Conservation (phyloP, 1,140 invertebrate genomes). For the Camponotus pennsylvanicus region DNA sequence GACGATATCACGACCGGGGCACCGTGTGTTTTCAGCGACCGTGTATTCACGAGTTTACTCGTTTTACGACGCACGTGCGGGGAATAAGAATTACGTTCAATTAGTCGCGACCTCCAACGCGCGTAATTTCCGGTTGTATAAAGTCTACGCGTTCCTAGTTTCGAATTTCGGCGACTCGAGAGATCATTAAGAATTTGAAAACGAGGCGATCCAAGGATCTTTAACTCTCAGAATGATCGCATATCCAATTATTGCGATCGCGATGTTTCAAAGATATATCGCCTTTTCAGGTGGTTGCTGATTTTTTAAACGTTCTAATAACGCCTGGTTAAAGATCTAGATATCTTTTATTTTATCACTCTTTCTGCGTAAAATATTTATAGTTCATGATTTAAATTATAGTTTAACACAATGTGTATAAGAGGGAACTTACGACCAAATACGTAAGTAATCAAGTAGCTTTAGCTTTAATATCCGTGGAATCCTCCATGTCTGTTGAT, state of each 20-base stretch:
- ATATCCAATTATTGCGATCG: too few relatives aligned
- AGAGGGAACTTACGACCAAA: neutral
- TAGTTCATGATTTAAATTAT: neutral
- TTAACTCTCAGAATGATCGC: neutral
- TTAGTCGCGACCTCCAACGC: slow-evolving; percentile 58
- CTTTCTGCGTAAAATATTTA: neutral
- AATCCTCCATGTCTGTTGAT: neutral
- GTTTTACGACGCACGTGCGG: slow-evolving; percentile 60
- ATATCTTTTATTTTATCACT: neutral
- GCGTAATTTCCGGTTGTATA: slow-evolving; percentile 63
- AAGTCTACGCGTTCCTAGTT: slow-evolving; percentile 40
- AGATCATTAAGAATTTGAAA: neutral
- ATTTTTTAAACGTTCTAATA: neutral
- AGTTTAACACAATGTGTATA: neutral
- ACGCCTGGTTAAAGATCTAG: neutral
- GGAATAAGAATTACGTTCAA: slow-evolving; percentile 75
- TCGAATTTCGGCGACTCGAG: neutral
- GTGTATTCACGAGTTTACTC: slow-evolving; percentile 36
- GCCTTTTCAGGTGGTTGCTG: neutral
- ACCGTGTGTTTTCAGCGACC: neutral
- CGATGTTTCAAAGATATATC: neutral
- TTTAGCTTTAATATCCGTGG: neutral
- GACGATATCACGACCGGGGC: neutral
- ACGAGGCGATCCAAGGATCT: neutral
- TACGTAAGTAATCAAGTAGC: neutral